Percentiles rank a stretch among this genome's conserved stretches.
Conservation (phyloP, 2,888 invertebrate species). For the Oxytorus armatus region DNA sequence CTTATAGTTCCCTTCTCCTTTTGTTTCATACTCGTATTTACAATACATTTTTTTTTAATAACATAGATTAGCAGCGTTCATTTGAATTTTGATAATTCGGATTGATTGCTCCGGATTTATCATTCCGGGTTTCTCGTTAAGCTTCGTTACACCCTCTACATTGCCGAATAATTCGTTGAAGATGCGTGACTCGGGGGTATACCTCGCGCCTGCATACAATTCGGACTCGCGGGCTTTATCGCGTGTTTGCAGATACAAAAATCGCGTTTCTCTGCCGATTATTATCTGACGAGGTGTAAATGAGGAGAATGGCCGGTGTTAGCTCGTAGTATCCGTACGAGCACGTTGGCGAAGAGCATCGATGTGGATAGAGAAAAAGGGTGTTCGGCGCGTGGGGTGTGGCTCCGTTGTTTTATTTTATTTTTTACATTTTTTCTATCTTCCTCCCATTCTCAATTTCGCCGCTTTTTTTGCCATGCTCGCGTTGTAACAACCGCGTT, state of each 20-base stretch:
- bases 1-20: no score
- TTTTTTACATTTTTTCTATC: not conserved
- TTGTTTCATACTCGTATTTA: no score
- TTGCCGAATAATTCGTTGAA: constrained; percentile 31
- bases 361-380: constrained; percentile 55
- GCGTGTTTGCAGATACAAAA: constrained; percentile 39
- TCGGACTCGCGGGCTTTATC: constrained; percentile 11
- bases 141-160: constrained; percentile 13
- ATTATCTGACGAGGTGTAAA: constrained; percentile 74
- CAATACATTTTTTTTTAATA: not conserved
- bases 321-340: not conserved
- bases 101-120: constrained; percentile 9
- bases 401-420: constrained; percentile 33
- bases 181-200: constrained; percentile 37
- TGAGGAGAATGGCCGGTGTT: constrained; percentile 72
- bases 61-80: no score
- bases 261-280: constrained; percentile 58
- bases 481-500: constrained; percentile 66
- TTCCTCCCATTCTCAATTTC: not conserved
- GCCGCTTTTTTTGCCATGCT: not conserved
- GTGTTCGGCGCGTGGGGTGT: constrained; percentile 69
- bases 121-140: constrained; percentile 10
- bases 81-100: no score
- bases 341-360: constrained; percentile 4
- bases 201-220: not conserved